Percentiles rank a stretch among this genome's conserved stretches.
Evolutionary conservation across 92 coral and sea anemone species (phyloP).

Genomic region (Parazoanthus darwini): DNA sequence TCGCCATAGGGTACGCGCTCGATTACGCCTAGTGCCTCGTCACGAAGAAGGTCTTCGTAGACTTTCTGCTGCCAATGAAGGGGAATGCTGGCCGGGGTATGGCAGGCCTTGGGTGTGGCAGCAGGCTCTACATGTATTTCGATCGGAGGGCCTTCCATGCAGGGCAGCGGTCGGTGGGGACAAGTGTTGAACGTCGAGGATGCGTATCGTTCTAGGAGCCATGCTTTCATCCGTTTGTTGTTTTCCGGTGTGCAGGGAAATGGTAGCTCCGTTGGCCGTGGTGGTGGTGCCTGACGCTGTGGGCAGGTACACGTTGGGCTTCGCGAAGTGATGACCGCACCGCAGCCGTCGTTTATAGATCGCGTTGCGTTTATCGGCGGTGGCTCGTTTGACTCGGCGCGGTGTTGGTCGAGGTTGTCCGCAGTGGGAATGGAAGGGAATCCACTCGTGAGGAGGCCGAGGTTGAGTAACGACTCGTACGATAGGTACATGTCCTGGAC

Average conservation of each 20-base stretch:
- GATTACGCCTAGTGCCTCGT: constrained; percentile 73
- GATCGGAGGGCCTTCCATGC: constrained; percentile 45
- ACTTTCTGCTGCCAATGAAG: constrained; percentile 66
- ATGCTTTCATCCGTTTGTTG: constrained; percentile 46
- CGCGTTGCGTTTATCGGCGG: background rate
- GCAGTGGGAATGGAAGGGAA: background rate
- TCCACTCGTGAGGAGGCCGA: constrained; percentile 14
- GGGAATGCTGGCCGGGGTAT: constrained; percentile 58
- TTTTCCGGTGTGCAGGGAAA: constrained; percentile 42
- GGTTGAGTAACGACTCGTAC: constrained; percentile 37
- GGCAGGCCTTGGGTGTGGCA: constrained; percentile 59
- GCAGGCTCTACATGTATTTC: constrained; percentile 47
- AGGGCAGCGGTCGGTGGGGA: constrained; percentile 46
- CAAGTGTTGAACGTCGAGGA: constrained; percentile 66
- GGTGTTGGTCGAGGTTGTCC: background rate
- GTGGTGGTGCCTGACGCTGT: constrained; percentile 39
- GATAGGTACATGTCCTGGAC: constrained; percentile 34
- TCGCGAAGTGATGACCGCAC: background rate
- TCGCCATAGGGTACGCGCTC: constrained; percentile 69
- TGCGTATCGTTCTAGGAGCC: constrained; percentile 50
- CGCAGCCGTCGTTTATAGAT: constrained; percentile 15
- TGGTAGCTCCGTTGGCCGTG: constrained; percentile 41
- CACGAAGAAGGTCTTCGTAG: constrained; percentile 63
- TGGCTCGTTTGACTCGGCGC: no score
- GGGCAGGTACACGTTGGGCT: constrained; percentile 27